Evolutionary conservation across 2,113 vertebrate genomes (phyloP), one percentile per base, ranked within the genome.

Genomic region (Neolamprologus toae): DNA sequence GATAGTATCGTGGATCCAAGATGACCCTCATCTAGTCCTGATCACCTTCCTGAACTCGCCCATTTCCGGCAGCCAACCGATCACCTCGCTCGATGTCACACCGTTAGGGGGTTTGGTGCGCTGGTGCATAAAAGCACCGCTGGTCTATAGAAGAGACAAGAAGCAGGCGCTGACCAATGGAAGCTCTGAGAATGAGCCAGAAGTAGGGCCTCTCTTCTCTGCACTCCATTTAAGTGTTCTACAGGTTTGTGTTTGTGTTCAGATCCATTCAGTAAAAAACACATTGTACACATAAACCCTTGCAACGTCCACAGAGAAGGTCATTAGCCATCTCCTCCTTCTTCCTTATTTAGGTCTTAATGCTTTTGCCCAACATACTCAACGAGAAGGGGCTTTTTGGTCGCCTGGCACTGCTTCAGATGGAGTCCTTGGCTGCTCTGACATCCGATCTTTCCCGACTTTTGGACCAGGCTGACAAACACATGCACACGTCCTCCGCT

Each of bases 21-120:
- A 99, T 16, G 98, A 99, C 93, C 97, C 98, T 2, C 96, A 97
- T 4, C 92, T 99, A 33, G 97, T 98, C 86, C 97, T 99, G 16
- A 97, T 99, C 94, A 98, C 97, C 57, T 98, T 99, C 91, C 95
- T 99, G 33, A 99, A 99, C 94, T 97, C 97, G 2, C 98, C 98
- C 1, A 97, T 99, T 3, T 96, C 97, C 0, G 95, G 97, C 92
- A 99, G 94, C 92, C 97, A 98, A 83, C 98, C 98, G 0, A 95
- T 98, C 13, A 98, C 97, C 12, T 99, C 97, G 37, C 88, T 99
- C 21, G 99, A 99, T 89, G 96, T 99, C 88, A 99, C 98, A 0
- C 98, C 99, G 0, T 96, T 99, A 19, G 96, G 97, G 0, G 98
- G 99, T 3, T 94, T 99, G 80, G 96, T 99, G 61, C 97, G 98